Base-by-base conservation (phyloP, 2,888 invertebrate genomes). In the Polydrusus cervinus region DNA sequence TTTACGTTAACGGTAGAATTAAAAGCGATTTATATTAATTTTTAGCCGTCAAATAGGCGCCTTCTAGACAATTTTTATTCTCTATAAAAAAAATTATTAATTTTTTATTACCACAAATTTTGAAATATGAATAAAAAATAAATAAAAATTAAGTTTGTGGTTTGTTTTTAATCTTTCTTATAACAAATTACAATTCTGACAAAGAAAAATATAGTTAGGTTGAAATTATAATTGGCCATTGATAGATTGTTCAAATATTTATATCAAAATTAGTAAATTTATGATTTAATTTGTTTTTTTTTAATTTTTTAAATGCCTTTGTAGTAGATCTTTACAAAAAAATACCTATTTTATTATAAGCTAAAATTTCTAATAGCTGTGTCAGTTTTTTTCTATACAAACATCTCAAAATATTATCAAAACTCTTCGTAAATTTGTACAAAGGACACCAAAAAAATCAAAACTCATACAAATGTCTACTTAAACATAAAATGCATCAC, bases 401-500 rank as follows among this genome's bases (percentile, higher is more conserved):
- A 25, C 5, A 25, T 3, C 1, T 25, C 25, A 25, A 25, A 25
- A 3, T 25, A 25, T 34, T 10, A 34, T 8, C 34, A 10, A 34
- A 34, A 34, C 7, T 34, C 10, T 3, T 34, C 34, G 7, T 8
- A 8, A 34, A 34, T 6, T 7, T 10, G 7, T 7, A 34, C 7
- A 34, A 34, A 34, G 3, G 7, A 6, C 1, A 3, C 34, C 34
- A 34, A 20, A 60, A 55, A 45, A 65, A 71, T 65, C 51, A 73
- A 66, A 72, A 61, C 73, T 13, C 25, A 65, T 30, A 47, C 66
- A 66, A 65, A 71, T 43, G 53, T 60, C 13, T 67, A 49, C 11
- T 51, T 14, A 67, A 73, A 73, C 72, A 72, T 66, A 72, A 66
- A 68, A 53, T 74, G 68, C 74, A 68, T 74, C 47, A 40, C 61